Evolutionary conservation across 2,113 vertebrate genomes (phyloP).

Genomic region (Vidua macroura): DNA sequence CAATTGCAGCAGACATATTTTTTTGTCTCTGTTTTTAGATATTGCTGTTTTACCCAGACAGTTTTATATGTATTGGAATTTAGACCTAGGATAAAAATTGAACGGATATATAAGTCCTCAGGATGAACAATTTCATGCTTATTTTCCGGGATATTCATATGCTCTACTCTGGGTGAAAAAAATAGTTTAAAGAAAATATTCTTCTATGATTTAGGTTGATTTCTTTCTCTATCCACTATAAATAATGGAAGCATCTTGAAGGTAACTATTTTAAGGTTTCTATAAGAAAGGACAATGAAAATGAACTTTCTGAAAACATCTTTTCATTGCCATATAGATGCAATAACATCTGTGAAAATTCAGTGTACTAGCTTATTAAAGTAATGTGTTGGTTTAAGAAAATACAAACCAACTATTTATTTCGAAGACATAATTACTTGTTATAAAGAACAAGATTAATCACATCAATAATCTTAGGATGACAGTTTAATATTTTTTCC

Average conservation of each 20-base stretch:
- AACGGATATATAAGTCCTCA: background rate
- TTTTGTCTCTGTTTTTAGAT: background rate
- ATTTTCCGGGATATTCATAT: background rate
- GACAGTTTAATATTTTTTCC: background rate
- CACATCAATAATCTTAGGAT: background rate
- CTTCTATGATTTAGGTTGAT: background rate
- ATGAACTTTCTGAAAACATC: background rate
- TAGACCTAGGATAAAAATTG: background rate
- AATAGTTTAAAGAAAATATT: background rate
- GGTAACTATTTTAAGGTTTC: background rate
- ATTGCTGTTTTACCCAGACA: background rate
- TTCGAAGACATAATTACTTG: background rate
- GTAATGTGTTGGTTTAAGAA: background rate
- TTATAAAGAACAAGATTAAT: background rate
- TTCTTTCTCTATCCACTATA: background rate
- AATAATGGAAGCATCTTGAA: background rate
- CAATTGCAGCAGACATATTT: background rate
- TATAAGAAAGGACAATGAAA: background rate
- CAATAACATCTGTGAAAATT: background rate
- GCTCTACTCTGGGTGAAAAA: background rate
- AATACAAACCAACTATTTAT: background rate
- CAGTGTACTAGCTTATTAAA: background rate
- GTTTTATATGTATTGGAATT: background rate
- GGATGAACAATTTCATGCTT: background rate
- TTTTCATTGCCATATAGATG: background rate